Percentiles rank a stretch among this genome's conserved stretches.
These are phyloP conservation scores for Babyrousa celebensis DNA, from an alignment of 2,797 vertebrate species.

Conservation along the genomic window DNA sequence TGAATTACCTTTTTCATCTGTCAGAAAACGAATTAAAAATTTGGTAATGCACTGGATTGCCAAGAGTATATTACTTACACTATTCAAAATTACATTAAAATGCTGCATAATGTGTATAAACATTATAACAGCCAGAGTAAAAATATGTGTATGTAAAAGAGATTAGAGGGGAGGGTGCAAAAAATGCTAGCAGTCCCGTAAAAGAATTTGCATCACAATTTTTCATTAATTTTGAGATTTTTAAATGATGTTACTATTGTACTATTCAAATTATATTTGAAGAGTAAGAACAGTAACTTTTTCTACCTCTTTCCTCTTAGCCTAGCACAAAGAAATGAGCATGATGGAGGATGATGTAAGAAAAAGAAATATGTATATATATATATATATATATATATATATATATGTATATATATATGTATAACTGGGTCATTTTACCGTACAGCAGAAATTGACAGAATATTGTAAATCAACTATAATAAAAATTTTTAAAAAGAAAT, in stretches of 20 bases:
- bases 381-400: too few species aligned
- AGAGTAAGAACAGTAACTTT: background rate
- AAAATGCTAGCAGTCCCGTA: background rate
- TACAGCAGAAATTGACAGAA: too few species aligned
- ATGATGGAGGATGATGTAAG: too few species aligned
- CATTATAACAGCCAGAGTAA: background rate
- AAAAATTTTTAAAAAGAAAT: background rate
- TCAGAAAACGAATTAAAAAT: conserved; percentile 21
- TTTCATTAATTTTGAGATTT: conserved; percentile 45
- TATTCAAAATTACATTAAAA: conserved; percentile 4
- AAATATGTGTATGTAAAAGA: background rate
- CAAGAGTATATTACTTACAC: background rate
- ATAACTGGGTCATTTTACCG: too few species aligned
- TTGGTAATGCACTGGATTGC: background rate
- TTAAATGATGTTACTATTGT: background rate
- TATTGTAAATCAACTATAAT: too few species aligned
- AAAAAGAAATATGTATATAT: too few species aligned
- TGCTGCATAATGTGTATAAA: background rate
- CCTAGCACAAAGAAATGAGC: too few species aligned
- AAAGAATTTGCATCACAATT: background rate
- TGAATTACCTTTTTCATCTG: conserved; percentile 5
- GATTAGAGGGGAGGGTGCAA: background rate
- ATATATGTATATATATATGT: too few species aligned
- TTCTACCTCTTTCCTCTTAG: background rate
- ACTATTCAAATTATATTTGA: conserved; percentile 24